phyloP scores from a whole-genome alignment of 1,140 invertebrate species.

The Archivesica marissinica region DNA sequence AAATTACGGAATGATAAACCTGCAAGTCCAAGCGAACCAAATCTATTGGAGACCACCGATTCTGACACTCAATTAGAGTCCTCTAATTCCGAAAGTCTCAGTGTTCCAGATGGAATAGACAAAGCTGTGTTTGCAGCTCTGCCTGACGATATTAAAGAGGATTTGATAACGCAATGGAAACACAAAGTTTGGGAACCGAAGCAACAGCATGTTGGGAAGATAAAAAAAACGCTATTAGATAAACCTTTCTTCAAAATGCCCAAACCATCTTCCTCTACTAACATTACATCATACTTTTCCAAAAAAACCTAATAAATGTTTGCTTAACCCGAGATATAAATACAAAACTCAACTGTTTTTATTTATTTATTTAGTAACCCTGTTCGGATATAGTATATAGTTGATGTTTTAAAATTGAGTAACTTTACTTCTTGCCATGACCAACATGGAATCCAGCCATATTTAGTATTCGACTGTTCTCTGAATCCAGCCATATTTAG shows the following conservation, averaged over 20 bases:
- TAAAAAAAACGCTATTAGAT: background rate
- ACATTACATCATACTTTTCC: background rate
- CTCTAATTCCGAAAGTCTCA: background rate
- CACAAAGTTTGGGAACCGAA: background rate
- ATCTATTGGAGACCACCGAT: too few relatives aligned
- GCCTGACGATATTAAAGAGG: constrained; percentile 62
- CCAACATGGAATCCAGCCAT: too few relatives aligned
- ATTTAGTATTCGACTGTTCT: too few relatives aligned
- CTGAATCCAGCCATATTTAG: too few relatives aligned
- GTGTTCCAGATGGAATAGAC: constrained; percentile 41
- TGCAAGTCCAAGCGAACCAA: background rate
- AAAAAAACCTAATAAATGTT: too few relatives aligned
- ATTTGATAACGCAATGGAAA: constrained; percentile 59
- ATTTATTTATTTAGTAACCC: too few relatives aligned
- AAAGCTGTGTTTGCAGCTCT: constrained; percentile 54
- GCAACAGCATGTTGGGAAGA: background rate
- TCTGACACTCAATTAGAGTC: too few relatives aligned
- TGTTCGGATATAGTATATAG: too few relatives aligned
- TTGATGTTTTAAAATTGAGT: too few relatives aligned
- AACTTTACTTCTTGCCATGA: too few relatives aligned
- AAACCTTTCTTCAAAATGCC: background rate
- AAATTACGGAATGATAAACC: background rate
- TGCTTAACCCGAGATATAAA: too few relatives aligned
- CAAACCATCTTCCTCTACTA: constrained; percentile 6
- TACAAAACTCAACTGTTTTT: too few relatives aligned